Evolutionary conservation across 2,113 vertebrate species (phyloP).

Genomic region (Nettapus auritus): DNA sequence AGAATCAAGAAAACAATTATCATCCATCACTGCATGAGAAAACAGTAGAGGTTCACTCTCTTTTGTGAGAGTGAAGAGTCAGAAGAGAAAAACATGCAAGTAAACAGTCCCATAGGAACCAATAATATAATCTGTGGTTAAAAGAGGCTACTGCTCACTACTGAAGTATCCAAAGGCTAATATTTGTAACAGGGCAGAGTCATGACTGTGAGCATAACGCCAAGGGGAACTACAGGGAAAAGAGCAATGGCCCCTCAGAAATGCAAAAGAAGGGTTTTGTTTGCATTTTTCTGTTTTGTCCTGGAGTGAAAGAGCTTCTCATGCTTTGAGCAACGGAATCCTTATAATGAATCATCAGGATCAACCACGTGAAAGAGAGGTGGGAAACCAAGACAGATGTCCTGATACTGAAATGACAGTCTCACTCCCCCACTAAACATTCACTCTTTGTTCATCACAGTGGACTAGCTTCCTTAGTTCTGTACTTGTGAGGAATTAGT

Average conservation of each 20-base stretch:
- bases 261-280: background rate
- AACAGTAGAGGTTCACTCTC: background rate
- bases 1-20: background rate
- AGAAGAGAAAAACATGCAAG: conserved; percentile 34
- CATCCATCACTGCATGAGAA: background rate
- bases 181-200: conserved; percentile 19
- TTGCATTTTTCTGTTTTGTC: background rate
- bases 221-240: background rate
- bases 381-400: background rate
- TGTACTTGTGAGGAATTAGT: background rate
- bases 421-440: background rate
- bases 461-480: background rate
- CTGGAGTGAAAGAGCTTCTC: background rate
- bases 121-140: conserved; percentile 22
- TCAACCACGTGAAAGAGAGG: background rate
- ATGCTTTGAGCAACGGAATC: background rate
- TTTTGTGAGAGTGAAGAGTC: background rate
- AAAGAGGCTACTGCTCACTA: background rate
- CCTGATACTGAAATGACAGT: background rate
- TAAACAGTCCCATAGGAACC: background rate
- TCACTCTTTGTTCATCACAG: background rate
- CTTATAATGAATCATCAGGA: background rate
- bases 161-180: conserved; percentile 36
- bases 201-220: background rate
- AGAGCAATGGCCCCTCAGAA: background rate